These are phyloP conservation scores for Microdon myrmicae DNA, from an alignment of 2,888 invertebrate species.

Conservation along the genomic window DNA sequence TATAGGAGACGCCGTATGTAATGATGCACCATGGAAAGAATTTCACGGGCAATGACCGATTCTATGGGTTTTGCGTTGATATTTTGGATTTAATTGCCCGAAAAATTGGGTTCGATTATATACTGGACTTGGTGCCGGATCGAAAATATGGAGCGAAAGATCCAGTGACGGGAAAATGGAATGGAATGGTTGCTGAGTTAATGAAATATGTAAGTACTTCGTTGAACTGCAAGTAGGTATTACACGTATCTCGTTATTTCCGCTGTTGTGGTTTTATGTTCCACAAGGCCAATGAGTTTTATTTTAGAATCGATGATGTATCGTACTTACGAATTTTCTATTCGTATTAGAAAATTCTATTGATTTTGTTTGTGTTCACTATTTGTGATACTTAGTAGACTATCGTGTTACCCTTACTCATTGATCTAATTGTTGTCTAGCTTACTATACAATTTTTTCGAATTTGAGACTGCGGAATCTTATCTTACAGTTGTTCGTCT, in stretches of 20 bases:
- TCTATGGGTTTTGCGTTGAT: constrained; percentile 84
- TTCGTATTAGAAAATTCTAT: background rate
- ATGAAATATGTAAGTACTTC: constrained; percentile 74
- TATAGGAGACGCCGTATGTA: constrained; percentile 77
- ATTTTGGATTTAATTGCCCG: constrained; percentile 75
- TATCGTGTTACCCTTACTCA: too few species aligned
- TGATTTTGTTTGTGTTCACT: too few species aligned
- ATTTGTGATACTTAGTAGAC: too few species aligned
- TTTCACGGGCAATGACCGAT: constrained; percentile 78
- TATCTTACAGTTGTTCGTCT: too few species aligned
- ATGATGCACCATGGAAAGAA: constrained; percentile 78
- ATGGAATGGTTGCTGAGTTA: constrained; percentile 77
- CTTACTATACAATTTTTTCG: too few species aligned
- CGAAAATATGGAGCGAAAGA: constrained; percentile 80
- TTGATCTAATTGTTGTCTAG: too few species aligned
- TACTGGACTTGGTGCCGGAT: constrained; percentile 77
- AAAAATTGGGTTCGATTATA: constrained; percentile 77
- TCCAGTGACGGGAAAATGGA: constrained; percentile 79
- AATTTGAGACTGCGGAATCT: too few species aligned
- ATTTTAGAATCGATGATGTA: background rate
- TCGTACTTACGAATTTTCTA: background rate
- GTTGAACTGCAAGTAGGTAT: too few species aligned
- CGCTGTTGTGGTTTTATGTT: too few species aligned
- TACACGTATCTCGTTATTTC: too few species aligned
- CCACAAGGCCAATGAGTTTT: too few species aligned